Evolutionary conservation across 2,888 invertebrate genomes (phyloP).

Genomic region (Imbricaverruca yamaguchii): DNA sequence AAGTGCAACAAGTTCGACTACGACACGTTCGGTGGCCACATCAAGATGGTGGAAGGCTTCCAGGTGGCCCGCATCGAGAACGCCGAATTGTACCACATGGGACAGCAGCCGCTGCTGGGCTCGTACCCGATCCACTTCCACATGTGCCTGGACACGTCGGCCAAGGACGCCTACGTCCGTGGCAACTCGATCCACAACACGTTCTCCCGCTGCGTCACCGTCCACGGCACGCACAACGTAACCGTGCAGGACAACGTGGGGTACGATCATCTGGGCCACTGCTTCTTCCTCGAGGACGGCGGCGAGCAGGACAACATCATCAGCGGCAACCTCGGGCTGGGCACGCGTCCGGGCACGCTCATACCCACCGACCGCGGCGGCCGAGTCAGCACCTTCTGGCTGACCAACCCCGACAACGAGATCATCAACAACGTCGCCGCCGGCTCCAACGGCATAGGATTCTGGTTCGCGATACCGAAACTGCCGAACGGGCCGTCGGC

Average conservation of each 20-base stretch:
- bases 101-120: neutral
- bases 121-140: conserved; percentile 19
- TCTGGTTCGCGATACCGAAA: neutral
- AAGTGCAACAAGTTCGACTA: neutral
- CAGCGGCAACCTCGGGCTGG: neutral
- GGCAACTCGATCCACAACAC: neutral
- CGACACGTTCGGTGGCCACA: conserved; percentile 10
- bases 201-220: conserved; percentile 2
- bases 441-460: neutral
- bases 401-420: neutral
- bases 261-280: neutral
- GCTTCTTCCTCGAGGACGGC: conserved; percentile 6
- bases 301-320: neutral
- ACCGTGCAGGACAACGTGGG: neutral
- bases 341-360: neutral
- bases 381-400: neutral
- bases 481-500: neutral
- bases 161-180: neutral
- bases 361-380: neutral
- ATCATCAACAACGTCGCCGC: neutral
- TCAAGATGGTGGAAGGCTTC: neutral
- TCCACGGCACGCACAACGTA: neutral
- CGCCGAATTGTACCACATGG: conserved; percentile 11
- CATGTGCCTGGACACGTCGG: neutral
- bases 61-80: neutral